Base-by-base conservation (phyloP, 2,113 vertebrate species). In the Clarias gariepinus region DNA sequence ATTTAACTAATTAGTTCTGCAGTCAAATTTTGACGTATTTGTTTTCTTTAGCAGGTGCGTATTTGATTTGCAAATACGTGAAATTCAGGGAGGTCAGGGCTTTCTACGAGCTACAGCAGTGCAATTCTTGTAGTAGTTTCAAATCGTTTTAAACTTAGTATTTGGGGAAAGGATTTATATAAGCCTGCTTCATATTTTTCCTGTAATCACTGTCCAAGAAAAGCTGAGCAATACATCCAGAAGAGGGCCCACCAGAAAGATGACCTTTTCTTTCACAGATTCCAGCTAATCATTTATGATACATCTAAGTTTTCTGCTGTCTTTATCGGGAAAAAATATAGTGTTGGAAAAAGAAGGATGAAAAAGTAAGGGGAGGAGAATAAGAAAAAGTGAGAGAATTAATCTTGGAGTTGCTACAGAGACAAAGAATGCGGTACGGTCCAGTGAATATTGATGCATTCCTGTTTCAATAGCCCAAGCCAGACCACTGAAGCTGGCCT, bases 371-470 rank as follows among this genome's bases (percentile, higher is more conserved):
- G 23, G 53, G 77, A 84, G 82, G 69, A 77, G 55, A 76, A 57
- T 57, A 47, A 82, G 53, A 81, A 61, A 82, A 47, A 80, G 84
- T 53, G 79, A 87, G 73, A 80, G 53, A 89, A 90, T 85, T 69
- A 88, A 82, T 89, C 83, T 7, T 85, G 85, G 86, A 84, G 89
- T 90, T 86, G 88, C 68, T 91, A 61, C 74, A 41, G 81, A 86
- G 85, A 92, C 87, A 91, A 92, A 92, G 89, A 87, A 69, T 86
- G 89, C 64, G 63, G 85, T 87, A 88, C 88, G 88, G 87, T 82
- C 79, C 87, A 79, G 52, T 90, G 91, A 88, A 87, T 93, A 89
- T 90, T 92, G 89, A 93, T 92, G 91, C 86, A 91, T 89, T 89
- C 74, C 84, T 89, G 83, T 82, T 91, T 92, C 86, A 91, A 89